phyloP scores from a whole-genome alignment of 2,113 vertebrate species.

The Physeter macrocephalus region DNA sequence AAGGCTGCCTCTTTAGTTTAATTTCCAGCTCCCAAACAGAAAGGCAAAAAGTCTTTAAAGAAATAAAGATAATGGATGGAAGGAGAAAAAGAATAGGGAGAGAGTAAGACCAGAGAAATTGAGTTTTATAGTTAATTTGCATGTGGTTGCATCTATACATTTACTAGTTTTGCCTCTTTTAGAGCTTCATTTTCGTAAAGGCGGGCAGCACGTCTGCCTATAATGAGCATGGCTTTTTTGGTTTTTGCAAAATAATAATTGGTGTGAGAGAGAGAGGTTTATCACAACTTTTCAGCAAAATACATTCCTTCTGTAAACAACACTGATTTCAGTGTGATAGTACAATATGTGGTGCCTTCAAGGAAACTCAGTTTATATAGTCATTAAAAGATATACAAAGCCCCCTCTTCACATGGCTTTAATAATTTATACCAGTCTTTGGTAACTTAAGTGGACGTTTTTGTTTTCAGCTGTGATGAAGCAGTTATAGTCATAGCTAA shows the following conservation, averaged over 20 bases:
- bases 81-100: not conserved
- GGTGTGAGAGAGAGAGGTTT: not conserved
- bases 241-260: not conserved
- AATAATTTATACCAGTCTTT: not conserved
- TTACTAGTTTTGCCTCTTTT: not conserved
- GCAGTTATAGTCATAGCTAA: not conserved
- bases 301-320: not conserved
- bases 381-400: not conserved
- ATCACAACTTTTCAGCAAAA: not conserved
- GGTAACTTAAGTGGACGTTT: not conserved
- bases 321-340: not conserved
- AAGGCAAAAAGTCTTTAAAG: not conserved
- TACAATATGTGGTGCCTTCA: not conserved
- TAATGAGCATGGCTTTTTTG: not conserved
- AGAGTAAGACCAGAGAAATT: not conserved
- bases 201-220: not conserved
- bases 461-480: not conserved
- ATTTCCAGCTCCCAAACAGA: not conserved
- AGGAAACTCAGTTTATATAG: not conserved
- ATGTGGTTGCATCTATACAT: not conserved
- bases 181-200: not conserved
- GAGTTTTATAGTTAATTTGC: not conserved
- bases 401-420: not conserved
- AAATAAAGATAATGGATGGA: not conserved
- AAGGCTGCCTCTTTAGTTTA: not conserved